phyloP scores from a whole-genome alignment of 2,888 invertebrate genomes.

The Malacosoma neustria region DNA sequence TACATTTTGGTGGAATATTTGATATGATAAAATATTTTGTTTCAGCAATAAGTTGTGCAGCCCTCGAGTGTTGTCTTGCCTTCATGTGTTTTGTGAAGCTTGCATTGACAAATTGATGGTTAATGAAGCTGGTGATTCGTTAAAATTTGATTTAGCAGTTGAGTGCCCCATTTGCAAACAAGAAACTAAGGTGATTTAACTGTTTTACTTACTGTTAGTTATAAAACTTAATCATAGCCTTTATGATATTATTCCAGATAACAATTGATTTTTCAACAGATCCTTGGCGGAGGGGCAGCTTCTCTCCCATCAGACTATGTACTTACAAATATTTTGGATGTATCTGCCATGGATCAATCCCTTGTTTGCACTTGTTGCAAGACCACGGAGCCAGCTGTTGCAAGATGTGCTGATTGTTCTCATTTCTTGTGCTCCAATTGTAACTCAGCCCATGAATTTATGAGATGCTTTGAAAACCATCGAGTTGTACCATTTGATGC shows the following conservation, averaged over 20 bases:
- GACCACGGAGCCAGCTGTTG: slow-evolving; percentile 94
- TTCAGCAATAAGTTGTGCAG: slow-evolving; percentile 82
- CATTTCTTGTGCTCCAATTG: slow-evolving; percentile 95
- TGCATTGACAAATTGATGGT: slow-evolving; percentile 89
- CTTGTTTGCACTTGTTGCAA: slow-evolving; percentile 95
- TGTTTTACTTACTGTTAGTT: neutral
- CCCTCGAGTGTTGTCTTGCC: slow-evolving; percentile 92
- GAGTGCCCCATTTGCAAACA: slow-evolving; percentile 90
- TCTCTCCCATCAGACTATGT: slow-evolving; percentile 91
- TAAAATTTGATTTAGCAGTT: slow-evolving; percentile 78
- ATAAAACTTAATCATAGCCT: slow-evolving; percentile 8
- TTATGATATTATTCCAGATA: slow-evolving; percentile 4
- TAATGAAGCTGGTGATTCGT: slow-evolving; percentile 80
- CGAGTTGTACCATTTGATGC: slow-evolving; percentile 93
- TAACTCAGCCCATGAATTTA: slow-evolving; percentile 95
- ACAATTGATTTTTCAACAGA: slow-evolving; percentile 53
- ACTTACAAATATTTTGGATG: slow-evolving; percentile 87
- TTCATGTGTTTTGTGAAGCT: slow-evolving; percentile 95
- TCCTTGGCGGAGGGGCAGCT: slow-evolving; percentile 83
- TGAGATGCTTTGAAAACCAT: slow-evolving; percentile 98
- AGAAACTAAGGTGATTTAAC: slow-evolving; percentile 80
- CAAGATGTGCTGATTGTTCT: slow-evolving; percentile 95
- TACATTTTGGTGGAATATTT: neutral
- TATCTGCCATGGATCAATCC: slow-evolving; percentile 83
- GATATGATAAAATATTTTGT: slow-evolving; percentile 12